Percentiles rank a stretch among this genome's conserved stretches.
These are phyloP conservation scores for Falco peregrinus DNA, from an alignment of 2,797 vertebrate genomes.

Conservation along the genomic window DNA sequence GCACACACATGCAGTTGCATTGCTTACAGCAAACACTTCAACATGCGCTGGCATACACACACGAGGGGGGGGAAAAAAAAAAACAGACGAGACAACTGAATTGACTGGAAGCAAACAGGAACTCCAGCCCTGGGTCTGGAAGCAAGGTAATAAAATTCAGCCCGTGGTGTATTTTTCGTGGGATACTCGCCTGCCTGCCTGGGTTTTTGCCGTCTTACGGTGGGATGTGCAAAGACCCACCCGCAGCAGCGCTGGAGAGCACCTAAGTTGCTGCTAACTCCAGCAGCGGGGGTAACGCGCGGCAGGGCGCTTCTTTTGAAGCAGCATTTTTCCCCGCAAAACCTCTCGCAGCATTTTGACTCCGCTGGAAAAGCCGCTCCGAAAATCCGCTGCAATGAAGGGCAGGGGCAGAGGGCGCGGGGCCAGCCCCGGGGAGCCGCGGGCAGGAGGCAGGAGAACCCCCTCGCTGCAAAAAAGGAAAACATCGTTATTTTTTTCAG, in stretches of 20 bases:
- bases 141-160: background rate
- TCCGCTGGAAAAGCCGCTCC: background rate
- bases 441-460: background rate
- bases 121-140: background rate
- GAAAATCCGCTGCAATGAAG: background rate
- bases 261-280: background rate
- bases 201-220: background rate
- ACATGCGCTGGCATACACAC: background rate
- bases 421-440: too few species aligned
- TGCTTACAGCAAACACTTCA: conserved; percentile 1
- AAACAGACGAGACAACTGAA: background rate
- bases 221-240: background rate
- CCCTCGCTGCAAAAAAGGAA: too few species aligned
- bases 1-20: background rate
- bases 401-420: background rate
- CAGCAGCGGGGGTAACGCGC: background rate
- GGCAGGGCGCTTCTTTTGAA: background rate
- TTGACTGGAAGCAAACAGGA: background rate
- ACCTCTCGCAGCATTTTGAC: background rate
- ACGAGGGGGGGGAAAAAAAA: background rate
- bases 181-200: background rate
- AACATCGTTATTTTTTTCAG: background rate
- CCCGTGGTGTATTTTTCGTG: background rate
- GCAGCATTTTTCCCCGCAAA: background rate
- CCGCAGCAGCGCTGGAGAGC: background rate